Conservation (phyloP, 2,888 invertebrate genomes). For the Drosophila cognata region DNA sequence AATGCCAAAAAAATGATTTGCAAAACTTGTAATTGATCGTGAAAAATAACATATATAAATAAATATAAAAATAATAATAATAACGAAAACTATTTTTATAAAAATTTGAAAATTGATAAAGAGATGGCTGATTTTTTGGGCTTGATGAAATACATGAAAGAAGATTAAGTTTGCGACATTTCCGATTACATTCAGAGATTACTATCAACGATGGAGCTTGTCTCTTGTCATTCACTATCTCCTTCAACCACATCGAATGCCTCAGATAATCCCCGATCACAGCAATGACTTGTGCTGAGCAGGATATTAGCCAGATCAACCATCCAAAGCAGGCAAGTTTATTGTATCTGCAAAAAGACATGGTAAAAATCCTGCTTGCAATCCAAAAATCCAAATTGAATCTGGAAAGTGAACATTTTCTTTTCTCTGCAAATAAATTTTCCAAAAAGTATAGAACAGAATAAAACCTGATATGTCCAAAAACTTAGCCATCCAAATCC, state of each 20-base stretch:
- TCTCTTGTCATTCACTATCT: neutral
- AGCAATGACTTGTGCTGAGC: neutral
- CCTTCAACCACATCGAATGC: neutral
- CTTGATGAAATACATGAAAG: too few species aligned
- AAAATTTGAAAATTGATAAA: fast-evolving
- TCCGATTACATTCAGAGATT: neutral
- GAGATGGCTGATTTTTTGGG: neutral
- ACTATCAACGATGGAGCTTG: neutral
- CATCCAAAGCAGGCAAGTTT: neutral
- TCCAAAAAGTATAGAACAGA: too few species aligned
- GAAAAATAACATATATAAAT: too few species aligned
- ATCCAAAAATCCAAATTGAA: neutral
- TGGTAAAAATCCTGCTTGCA: fast-evolving
- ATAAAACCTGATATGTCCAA: fast-evolving
- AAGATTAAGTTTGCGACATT: neutral
- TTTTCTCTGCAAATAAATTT: too few species aligned
- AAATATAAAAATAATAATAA: too few species aligned
- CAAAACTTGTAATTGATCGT: too few species aligned
- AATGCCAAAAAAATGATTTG: too few species aligned
- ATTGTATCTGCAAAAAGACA: neutral
- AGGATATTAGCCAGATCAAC: too few species aligned
- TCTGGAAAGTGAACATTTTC: neutral
- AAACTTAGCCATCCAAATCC: neutral
- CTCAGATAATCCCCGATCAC: too few species aligned
- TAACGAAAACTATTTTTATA: neutral